A percentile compares a stretch with the other conserved stretches of the same genome.
Conservation (phyloP, 1,140 invertebrate species). For the Acromyrmex charruanus region DNA sequence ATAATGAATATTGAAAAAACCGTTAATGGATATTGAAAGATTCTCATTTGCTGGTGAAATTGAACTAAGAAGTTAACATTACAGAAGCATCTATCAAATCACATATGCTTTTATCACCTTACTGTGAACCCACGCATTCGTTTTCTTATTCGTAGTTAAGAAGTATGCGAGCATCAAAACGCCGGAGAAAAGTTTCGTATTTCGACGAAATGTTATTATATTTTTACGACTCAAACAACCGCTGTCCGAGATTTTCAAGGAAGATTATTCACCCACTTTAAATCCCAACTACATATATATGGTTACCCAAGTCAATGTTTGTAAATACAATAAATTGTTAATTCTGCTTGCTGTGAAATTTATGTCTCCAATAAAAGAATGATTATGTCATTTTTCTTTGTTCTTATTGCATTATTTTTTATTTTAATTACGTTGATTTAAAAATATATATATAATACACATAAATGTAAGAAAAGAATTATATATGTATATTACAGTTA, state of each 20-base stretch:
- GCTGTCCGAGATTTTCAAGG: slow-evolving; percentile 14
- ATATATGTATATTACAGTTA: not conserved
- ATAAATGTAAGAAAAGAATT: not conserved
- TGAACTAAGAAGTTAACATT: slow-evolving; percentile 66
- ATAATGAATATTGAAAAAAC: slow-evolving; percentile 56
- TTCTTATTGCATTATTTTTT: not conserved
- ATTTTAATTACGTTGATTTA: not conserved
- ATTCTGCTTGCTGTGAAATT: slow-evolving; percentile 16
- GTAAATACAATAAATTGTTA: slow-evolving; percentile 26
- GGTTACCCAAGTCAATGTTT: not conserved
- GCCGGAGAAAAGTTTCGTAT: slow-evolving; percentile 22
- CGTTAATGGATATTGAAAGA: slow-evolving; percentile 46
- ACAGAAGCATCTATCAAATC: slow-evolving; percentile 55
- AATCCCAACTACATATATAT: slow-evolving; percentile 12
- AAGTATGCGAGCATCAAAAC: not conserved
- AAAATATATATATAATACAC: no score
- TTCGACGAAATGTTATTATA: slow-evolving; percentile 49
- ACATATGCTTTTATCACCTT: slow-evolving; percentile 62
- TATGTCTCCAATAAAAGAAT: slow-evolving; percentile 19
- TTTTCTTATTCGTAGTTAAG: slow-evolving; percentile 28
- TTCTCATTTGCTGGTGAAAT: slow-evolving; percentile 66
- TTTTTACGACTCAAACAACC: slow-evolving; percentile 36
- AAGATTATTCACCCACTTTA: slow-evolving; percentile 29
- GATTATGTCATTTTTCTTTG: not conserved
- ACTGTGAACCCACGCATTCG: slow-evolving; percentile 59